Conservation (phyloP, 2,113 vertebrate species). For the Mesitornis unicolor region DNA sequence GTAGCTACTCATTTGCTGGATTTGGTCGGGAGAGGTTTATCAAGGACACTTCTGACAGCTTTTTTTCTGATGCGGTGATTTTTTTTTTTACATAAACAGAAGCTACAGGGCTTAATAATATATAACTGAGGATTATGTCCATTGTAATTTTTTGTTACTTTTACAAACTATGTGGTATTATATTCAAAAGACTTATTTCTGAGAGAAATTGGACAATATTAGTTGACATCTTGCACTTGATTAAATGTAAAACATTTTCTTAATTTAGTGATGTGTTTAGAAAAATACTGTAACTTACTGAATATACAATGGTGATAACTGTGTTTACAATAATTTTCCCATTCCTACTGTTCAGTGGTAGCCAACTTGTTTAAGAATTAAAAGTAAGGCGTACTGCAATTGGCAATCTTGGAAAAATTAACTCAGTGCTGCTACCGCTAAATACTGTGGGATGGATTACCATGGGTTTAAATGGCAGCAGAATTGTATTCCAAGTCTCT, state of each 20-base stretch:
- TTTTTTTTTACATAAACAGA: background rate
- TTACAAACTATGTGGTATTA: constrained; percentile 5
- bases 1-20: constrained; percentile 6
- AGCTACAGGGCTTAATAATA: constrained; percentile 55
- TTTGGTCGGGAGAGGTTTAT: constrained; percentile 52
- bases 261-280: constrained; percentile 58
- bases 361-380: constrained; percentile 11
- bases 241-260: constrained; percentile 57
- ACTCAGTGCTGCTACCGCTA: constrained; percentile 22
- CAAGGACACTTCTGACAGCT: constrained; percentile 11
- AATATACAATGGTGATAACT: constrained; percentile 50
- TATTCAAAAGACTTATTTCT: constrained; percentile 49
- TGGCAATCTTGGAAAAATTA: constrained; percentile 23
- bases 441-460: background rate
- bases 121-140: constrained; percentile 42
- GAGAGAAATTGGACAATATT: constrained; percentile 18
- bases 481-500: constrained; percentile 47
- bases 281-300: constrained; percentile 40
- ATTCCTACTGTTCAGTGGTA: constrained; percentile 52
- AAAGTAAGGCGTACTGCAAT: background rate
- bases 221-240: constrained; percentile 49
- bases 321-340: constrained; percentile 54
- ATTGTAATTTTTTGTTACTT: constrained; percentile 21
- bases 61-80: background rate
- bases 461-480: constrained; percentile 24